phyloP scores from a whole-genome alignment of 2,888 invertebrate species.

The Bombyx huttoni region DNA sequence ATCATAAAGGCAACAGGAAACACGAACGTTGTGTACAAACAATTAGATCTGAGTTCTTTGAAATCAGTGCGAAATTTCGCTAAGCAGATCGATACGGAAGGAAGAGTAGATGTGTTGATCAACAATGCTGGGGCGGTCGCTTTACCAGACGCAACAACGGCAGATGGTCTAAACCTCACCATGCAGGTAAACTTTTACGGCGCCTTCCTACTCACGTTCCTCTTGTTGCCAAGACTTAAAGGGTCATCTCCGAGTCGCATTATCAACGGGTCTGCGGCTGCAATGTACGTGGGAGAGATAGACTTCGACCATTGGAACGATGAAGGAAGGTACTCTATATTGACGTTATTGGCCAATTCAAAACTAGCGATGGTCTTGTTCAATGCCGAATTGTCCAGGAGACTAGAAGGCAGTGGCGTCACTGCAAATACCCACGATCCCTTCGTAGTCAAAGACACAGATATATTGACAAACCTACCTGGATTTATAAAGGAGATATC shows the following conservation, averaged over 20 bases:
- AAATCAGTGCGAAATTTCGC: slow-evolving; percentile 70
- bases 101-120: slow-evolving; percentile 60
- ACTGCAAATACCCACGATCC: slow-evolving; percentile 77
- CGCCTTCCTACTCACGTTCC: slow-evolving; percentile 79
- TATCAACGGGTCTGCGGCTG: slow-evolving; percentile 74
- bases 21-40: slow-evolving; percentile 30
- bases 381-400: slow-evolving; percentile 70
- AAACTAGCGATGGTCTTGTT: slow-evolving; percentile 77
- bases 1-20: slow-evolving; percentile 42
- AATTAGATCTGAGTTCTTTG: slow-evolving; percentile 54
- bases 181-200: slow-evolving; percentile 83
- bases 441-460: slow-evolving; percentile 43
- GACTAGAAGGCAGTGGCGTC: slow-evolving; percentile 69
- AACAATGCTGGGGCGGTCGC: slow-evolving; percentile 73
- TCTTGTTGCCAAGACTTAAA: slow-evolving; percentile 71
- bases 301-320: slow-evolving; percentile 54
- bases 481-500: slow-evolving; percentile 21
- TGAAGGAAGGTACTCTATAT: slow-evolving; percentile 29
- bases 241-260: slow-evolving; percentile 72
- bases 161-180: slow-evolving; percentile 75
- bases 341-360: slow-evolving; percentile 37
- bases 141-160: slow-evolving; percentile 56
- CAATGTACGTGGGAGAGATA: slow-evolving; percentile 64
- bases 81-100: slow-evolving; percentile 41
- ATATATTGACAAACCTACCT: slow-evolving; percentile 33